Evolutionary conservation across 2,888 invertebrate species (phyloP).

Genomic region (Noctuana brunneofusca): DNA sequence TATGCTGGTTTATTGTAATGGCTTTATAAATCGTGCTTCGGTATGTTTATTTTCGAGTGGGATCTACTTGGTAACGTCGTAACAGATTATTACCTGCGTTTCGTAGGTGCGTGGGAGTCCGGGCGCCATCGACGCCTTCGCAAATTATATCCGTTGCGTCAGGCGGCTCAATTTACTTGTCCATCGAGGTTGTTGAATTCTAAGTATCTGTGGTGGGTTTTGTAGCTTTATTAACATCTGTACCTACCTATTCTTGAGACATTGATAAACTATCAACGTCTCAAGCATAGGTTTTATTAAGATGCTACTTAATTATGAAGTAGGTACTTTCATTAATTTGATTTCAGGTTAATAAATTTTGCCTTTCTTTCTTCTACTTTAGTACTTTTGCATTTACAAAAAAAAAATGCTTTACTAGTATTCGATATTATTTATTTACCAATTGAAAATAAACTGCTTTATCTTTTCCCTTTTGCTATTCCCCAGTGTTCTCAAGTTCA

Average conservation of each 20-base stretch:
- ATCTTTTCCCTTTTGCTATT: background rate
- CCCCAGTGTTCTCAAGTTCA: background rate
- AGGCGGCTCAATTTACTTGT: constrained; percentile 34
- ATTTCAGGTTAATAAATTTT: background rate
- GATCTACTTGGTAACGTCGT: constrained; percentile 42
- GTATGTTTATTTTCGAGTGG: constrained; percentile 36
- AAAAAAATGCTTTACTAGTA: too few species aligned
- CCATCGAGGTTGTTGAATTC: constrained; percentile 32
- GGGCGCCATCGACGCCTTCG: constrained; percentile 52
- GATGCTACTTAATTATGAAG: background rate
- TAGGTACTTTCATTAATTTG: background rate
- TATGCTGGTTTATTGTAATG: constrained; percentile 14
- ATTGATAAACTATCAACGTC: too few species aligned
- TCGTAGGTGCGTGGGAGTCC: constrained; percentile 45
- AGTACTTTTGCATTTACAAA: too few species aligned
- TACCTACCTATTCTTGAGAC: too few species aligned
- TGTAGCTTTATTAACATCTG: constrained; percentile 22
- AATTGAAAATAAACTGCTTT: background rate
- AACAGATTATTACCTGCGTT: constrained; percentile 42
- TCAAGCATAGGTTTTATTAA: too few species aligned
- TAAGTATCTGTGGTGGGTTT: constrained; percentile 28
- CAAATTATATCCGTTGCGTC: constrained; percentile 42
- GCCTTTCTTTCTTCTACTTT: background rate
- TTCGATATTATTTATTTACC: background rate
- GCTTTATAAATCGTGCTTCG: constrained; percentile 40